Base-by-base conservation (phyloP, 1,140 invertebrate genomes). In the Calephelis virginiensis region DNA sequence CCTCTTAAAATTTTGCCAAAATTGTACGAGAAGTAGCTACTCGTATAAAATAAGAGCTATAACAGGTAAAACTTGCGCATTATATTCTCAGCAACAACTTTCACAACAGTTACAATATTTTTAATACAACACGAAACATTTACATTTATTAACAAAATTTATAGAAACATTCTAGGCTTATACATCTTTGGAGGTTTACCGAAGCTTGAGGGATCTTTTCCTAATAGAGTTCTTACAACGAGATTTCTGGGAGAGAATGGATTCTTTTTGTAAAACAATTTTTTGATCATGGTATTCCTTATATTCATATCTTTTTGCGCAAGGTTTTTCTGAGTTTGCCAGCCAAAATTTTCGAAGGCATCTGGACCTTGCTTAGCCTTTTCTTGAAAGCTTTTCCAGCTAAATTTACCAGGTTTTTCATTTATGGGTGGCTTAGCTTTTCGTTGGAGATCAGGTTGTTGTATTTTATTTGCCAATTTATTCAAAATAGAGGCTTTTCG, bases 201-300 rank as follows among this genome's bases (percentile, higher is more conserved):
- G 63, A 71, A 88, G 68, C 77, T 81, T 2, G 83, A 80, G 48
- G 78, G 82, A 62, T 89, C 83, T 67, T 79, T 88, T 1, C 84
- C 86, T 14, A 90, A 72, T 49, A 90, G 50, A 12, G 88, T 89
- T 62, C 71, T 77, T 43, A 90, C 61, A 11, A 90, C 77, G 9
- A 89, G 66, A 53, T 90, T 86, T 61, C 77, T 72, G 0, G 82
- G 76, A 9, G 86, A 90, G 61, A 90, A 89, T 7, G 88, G 88
- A 73, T 90, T 90, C 59, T 75, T 78, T 73, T 88, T 90, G 64
- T 84, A 73, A 68, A 90, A 90, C 37, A 90, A 56, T 69, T 86
- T 89, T 56, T 83, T 83, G 0, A 90, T 17, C 77, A 90, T 78
- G 4, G 77, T 80, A 48, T 83, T 83, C 50, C 77, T 75, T 56